Percentiles rank a stretch among this genome's conserved stretches.
These are phyloP conservation scores for Atta colombica DNA, from an alignment of 1,140 invertebrate species.

Conservation along the genomic window DNA sequence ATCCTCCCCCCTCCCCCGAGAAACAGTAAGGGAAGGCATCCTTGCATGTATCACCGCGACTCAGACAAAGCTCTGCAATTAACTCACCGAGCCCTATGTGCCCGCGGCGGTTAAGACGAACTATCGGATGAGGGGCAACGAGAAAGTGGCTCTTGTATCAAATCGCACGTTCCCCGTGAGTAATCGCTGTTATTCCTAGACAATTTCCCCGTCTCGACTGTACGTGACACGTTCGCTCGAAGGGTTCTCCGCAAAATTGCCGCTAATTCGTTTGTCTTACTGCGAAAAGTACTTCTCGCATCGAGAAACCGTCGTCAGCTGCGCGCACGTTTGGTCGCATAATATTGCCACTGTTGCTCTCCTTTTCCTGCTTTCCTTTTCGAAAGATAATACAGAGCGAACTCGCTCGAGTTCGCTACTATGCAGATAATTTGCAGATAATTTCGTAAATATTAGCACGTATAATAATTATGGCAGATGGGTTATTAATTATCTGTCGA, in stretches of 20 bases:
- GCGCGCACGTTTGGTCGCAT: conserved; percentile 49
- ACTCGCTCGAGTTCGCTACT: not conserved
- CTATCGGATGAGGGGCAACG: conserved; percentile 72
- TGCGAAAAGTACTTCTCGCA: conserved; percentile 55
- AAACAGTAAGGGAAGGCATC: conserved; percentile 68
- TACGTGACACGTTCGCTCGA: conserved; percentile 73
- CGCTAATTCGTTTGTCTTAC: conserved; percentile 74
- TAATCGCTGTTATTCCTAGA: conserved; percentile 80
- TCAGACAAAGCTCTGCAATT: conserved; percentile 80
- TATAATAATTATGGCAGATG: not conserved
- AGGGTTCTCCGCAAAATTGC: conserved; percentile 67
- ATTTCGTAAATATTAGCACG: conserved; percentile 27
- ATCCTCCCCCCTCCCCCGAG: conserved; percentile 53
- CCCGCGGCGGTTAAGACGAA: conserved; percentile 79
- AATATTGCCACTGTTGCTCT: conserved; percentile 12
- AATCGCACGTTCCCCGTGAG: conserved; percentile 75
- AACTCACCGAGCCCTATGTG: conserved; percentile 73
- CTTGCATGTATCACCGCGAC: conserved; percentile 78
- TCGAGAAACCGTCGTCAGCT: conserved; percentile 43
- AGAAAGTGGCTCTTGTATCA: conserved; percentile 76
- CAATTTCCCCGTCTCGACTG: conserved; percentile 63
- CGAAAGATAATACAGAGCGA: conserved; percentile 15
- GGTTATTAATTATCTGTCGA: conserved; percentile 18
- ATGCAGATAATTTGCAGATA: not conserved
- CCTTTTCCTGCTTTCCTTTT: conserved; percentile 10